These are phyloP conservation scores for Drosophila aldrichi DNA, from an alignment of 2,888 invertebrate species.

Conservation along the genomic window DNA sequence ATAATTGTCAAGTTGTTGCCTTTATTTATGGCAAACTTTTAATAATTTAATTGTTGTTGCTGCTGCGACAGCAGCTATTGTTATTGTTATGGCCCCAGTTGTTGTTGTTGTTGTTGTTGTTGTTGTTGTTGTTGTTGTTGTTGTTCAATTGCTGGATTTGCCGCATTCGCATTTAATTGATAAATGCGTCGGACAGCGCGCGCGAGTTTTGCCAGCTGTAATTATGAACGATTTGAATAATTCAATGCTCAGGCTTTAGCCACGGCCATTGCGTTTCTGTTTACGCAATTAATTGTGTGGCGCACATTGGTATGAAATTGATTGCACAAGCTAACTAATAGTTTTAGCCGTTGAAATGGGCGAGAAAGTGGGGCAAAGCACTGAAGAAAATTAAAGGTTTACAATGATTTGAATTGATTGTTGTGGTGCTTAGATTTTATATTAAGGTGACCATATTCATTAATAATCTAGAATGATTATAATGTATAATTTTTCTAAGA, in stretches of 20 bases:
- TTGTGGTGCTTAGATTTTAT: too few relatives aligned
- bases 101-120: slow-evolving; percentile 28
- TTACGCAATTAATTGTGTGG: slow-evolving; percentile 76
- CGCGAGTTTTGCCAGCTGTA: slow-evolving; percentile 58
- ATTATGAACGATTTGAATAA: slow-evolving; percentile 79
- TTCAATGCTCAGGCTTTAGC: slow-evolving; percentile 61
- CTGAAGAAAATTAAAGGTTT: neutral
- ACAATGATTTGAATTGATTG: too few relatives aligned
- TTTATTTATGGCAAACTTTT: slow-evolving; percentile 78
- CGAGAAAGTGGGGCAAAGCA: neutral
- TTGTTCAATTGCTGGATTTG: slow-evolving; percentile 56
- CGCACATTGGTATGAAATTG: slow-evolving; percentile 32
- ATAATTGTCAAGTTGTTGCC: slow-evolving; percentile 75
- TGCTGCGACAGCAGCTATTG: slow-evolving; percentile 4
- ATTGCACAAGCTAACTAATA: neutral
- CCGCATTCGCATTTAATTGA: slow-evolving; percentile 79
- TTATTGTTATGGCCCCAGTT: neutral
- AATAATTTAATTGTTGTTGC: slow-evolving; percentile 75
- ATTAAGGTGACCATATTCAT: neutral
- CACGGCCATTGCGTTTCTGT: slow-evolving; percentile 64
- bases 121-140: slow-evolving; percentile 15
- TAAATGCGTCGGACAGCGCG: slow-evolving; percentile 60
- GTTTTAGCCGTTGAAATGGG: neutral
- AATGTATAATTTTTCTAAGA: too few relatives aligned
- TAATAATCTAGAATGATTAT: neutral